Evolutionary conservation across 2,113 vertebrate species (phyloP), one percentile per base, ranked within the genome.

Genomic region (Phoxinus phoxinus): DNA sequence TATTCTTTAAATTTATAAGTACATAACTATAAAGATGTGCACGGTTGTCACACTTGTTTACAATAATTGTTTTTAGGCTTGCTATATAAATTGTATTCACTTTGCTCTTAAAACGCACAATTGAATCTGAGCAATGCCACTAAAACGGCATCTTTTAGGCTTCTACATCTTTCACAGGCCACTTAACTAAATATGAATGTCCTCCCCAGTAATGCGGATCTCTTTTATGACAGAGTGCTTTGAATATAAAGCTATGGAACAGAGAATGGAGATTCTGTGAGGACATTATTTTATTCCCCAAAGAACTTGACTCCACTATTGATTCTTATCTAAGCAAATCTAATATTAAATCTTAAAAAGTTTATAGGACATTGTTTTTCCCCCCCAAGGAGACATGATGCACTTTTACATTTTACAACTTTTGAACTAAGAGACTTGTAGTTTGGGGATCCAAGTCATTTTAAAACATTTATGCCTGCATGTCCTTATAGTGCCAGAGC

Each of bases 111-210:
- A 79, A 21, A 30, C 23, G 17, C 23, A 21, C 13, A 6, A 65
- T 3, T 81, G 59, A 30, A 44, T 79, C 58, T 79, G 35, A 44
- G 77, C 27, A 79, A 41, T 37, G 7, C 56, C 51, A 44, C n/a
- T 41, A 59, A n/a, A 79, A 41, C 30, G 19, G 37, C 13, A 44
- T 80, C 46, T 51, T 63, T 65, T 63, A 27, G 78, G 37, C 37
- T 59, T 78, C 53, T 27, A 65, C 59, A 65, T 63, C 77, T 27
- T 32, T 51, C 27, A 13, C 79, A 81, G 0, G 44, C 61, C 79
- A 67, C 79, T 67, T 19, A 67, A 46, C 37, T 10, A 81, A 25
- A 81, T 41, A 81, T 69, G 23, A 32, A 81, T 81, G 79, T 67
- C 25, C 41, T 21, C 78, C 37, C 15, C 9, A 65, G 59, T 46